Percentiles rank a stretch among this genome's conserved stretches.
Evolutionary conservation across 1,140 invertebrate species (phyloP).

Genomic region (Rhyacophila brunnea): DNA sequence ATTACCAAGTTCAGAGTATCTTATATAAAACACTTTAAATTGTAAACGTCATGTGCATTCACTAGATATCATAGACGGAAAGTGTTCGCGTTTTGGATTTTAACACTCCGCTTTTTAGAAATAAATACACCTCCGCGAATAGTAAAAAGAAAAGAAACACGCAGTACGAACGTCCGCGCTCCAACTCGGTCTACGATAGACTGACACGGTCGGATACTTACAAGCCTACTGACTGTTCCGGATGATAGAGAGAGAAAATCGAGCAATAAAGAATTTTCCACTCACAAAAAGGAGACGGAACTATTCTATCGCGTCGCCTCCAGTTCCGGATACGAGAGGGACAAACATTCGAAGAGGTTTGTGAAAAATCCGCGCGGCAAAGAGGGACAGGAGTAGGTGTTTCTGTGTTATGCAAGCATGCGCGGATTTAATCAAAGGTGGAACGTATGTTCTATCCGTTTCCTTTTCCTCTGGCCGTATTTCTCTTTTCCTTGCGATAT

Average conservation of each 20-base stretch:
- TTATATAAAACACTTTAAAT: conserved; percentile 7
- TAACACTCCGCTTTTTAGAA: conserved; percentile 11
- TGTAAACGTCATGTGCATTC: conserved; percentile 20
- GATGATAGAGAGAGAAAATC: conserved; percentile 9
- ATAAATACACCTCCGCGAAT: conserved; percentile 18
- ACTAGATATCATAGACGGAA: background rate
- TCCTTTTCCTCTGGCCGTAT: conserved; percentile 17
- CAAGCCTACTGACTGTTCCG: background rate
- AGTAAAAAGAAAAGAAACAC: conserved; percentile 11
- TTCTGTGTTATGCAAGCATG: conserved; percentile 9
- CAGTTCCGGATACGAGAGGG: conserved; percentile 8
- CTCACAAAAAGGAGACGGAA: background rate
- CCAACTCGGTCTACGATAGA: conserved; percentile 19
- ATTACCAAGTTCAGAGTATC: conserved; percentile 11
- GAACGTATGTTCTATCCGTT: conserved; percentile 25
- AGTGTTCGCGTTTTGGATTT: conserved; percentile 9
- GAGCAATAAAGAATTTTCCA: too few relatives aligned
- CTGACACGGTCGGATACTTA: conserved; percentile 18
- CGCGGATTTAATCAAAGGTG: conserved; percentile 22
- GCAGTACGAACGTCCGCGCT: conserved; percentile 17
- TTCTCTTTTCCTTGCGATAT: conserved; percentile 1
- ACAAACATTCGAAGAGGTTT: background rate
- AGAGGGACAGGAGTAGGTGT: conserved; percentile 10
- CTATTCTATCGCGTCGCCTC: background rate
- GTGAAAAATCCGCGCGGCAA: conserved; percentile 7